Base-by-base conservation (phyloP, 2,888 invertebrate species). In the Prionchulus punctatus region DNA sequence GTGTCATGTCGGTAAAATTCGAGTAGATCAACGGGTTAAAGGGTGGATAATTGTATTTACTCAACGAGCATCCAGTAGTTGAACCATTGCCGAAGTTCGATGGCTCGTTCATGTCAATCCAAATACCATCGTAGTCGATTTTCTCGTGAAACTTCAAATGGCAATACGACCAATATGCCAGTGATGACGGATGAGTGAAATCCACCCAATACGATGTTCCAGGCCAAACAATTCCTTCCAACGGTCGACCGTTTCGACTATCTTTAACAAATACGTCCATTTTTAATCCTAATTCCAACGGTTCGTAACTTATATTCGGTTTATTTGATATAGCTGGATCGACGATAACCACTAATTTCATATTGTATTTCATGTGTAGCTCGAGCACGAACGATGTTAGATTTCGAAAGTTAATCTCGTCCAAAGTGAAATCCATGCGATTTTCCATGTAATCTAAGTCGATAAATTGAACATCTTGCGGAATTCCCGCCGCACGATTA, bases 31-130 rank as follows among this genome's bases (percentile, higher is more conserved):
- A 3, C 47, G 70, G 67, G 18, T 58, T 59, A 56, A 65, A 70
- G 1, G 65, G 65, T 1, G 70, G 70, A 55, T 64, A 56, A 53
- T 70, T 67, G 62, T 58, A 62, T 27, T 56, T 51, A 30, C 66
- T 68, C 3, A 57, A 51, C 1, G n/a, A 28, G 55, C 66, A 66
- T 1, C 62, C 64, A n/a, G 57, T 28, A 1, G 52, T 36, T 23
- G 63, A 63, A 4, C 64, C 65, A 3, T 58, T 53, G 21, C 79
- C 73, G 72, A 86, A 85, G 74, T 86, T 86, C 0, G 84, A 82
- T 0, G 85, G 85, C 67, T 86, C 86, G 72, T 86, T 86, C 86
- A 86, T 86, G 65, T 86, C 84, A 63, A 86, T 83, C 87, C 87
- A 87, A 43, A 81, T 80, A 7, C 86, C 86, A 66, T 87, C 86